A percentile compares a stretch with the other conserved stretches of the same genome.
phyloP scores from a whole-genome alignment of 37 sponge, comb jelly and placozoan species.

The Oopsacas minuta region DNA sequence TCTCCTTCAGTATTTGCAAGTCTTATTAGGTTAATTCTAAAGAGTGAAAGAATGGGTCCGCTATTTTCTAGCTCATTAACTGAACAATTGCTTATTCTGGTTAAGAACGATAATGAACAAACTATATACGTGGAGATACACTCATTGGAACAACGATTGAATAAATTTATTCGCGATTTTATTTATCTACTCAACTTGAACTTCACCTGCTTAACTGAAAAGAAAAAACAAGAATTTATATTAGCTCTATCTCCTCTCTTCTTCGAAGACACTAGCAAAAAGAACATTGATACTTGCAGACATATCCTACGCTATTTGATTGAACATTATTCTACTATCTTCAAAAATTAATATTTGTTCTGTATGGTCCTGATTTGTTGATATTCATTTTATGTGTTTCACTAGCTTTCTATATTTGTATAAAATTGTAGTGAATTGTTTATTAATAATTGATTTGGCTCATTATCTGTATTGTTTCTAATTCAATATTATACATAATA shows the following conservation, averaged over 20 bases:
- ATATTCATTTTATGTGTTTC: not conserved
- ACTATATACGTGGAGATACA: not conserved
- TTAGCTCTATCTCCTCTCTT: not conserved
- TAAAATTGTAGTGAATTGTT: not conserved
- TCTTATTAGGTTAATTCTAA: not conserved
- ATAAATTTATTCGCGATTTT: constrained; percentile 3
- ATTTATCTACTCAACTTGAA: not conserved
- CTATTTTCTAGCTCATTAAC: not conserved
- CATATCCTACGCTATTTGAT: not conserved
- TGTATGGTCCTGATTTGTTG: not conserved
- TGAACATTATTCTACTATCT: not conserved
- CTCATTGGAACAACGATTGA: not conserved
- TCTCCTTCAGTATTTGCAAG: not conserved
- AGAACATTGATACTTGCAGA: not conserved
- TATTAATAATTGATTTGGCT: not conserved
- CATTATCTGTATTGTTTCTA: too few relatives aligned
- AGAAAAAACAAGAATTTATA: not conserved
- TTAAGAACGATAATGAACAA: not conserved
- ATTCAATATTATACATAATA: too few relatives aligned
- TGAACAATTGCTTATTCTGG: not conserved
- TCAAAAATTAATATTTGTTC: not conserved
- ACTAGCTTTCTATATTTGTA: constrained; percentile 12
- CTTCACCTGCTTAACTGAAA: not conserved
- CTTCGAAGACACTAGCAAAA: constrained; percentile 1
- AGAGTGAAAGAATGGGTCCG: not conserved